A percentile compares a stretch with the other conserved stretches of the same genome.
Evolutionary conservation across 1,140 invertebrate genomes (phyloP).

Genomic region (Antheraea mylitta): DNA sequence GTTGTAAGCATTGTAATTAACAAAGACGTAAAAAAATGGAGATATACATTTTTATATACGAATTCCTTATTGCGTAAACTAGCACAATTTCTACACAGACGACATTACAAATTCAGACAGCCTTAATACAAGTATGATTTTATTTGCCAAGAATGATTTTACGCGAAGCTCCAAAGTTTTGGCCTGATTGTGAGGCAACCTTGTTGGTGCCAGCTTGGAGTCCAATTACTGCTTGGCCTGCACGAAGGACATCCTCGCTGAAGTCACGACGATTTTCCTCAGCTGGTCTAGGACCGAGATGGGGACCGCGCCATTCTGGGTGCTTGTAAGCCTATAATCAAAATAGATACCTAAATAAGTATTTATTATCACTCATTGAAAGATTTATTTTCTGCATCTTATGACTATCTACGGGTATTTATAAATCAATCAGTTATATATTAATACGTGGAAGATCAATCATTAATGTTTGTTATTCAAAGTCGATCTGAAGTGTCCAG

Average conservation of each 20-base stretch:
- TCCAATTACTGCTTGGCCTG: slow-evolving; percentile 92
- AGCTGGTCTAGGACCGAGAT: slow-evolving; percentile 89
- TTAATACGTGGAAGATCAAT: too few relatives aligned
- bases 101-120: slow-evolving; percentile 19
- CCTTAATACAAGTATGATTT: slow-evolving; percentile 31
- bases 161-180: slow-evolving; percentile 93
- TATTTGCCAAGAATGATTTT: slow-evolving; percentile 92
- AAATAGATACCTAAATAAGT: too few relatives aligned
- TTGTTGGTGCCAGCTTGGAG: slow-evolving; percentile 96
- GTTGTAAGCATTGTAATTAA: not conserved
- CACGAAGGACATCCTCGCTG: slow-evolving; percentile 91
- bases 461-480: too few relatives aligned
- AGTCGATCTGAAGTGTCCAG: too few relatives aligned
- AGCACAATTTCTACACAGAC: not conserved
- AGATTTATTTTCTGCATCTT: too few relatives aligned
- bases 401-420: not conserved
- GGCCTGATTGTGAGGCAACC: slow-evolving; percentile 92
- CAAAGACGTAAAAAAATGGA: not conserved
- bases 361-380: too few relatives aligned
- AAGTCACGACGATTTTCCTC: slow-evolving; percentile 95
- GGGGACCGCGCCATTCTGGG: slow-evolving; percentile 92
- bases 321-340: slow-evolving; percentile 88
- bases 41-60: not conserved
- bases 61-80: not conserved
- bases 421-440: too few relatives aligned